Base-by-base conservation (phyloP, 2,888 invertebrate genomes). In the Galerucella pusilla region DNA sequence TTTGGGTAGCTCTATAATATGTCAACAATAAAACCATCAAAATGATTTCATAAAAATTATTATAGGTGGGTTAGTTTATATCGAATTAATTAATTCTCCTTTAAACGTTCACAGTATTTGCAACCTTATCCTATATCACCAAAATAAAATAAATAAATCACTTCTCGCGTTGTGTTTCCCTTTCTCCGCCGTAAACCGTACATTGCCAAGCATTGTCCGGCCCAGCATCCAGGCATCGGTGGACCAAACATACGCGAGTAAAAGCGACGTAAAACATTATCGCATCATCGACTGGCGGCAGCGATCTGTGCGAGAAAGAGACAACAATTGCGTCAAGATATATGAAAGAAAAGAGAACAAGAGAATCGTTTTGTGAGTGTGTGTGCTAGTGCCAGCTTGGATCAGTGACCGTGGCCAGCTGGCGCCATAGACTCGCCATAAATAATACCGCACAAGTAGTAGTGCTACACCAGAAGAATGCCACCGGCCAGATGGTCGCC, bases 321-420 rank as follows among this genome's bases (percentile, higher is more conserved):
- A 72, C 25, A 49, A 28, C 12, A 20, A 11, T n/a, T 35, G 57
- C 28, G 2, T 70, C 16, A 66, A 68, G 73, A 73, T 65, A 74
- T 75, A 74, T 42, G 35, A 74, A 73, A 76, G 78, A 76, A 65
- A 65, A 46, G 72, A 72, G 66, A 66, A 49, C 52, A 66, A 77
- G 49, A 66, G 67, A 46, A 68, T 52, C 59, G 63, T 64, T 77
- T 60, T 77, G 70, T 75, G 67, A 67, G 66, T 67, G 72, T 68
- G 68, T 68, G 75, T 72, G 68, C 70, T 42, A 65, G 71, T 71
- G 80, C 79, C 76, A 76, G 77, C 77, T 77, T 85, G 86, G 87
- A 87, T 87, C 87, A 88, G 87, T 87, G 88, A 88, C 87, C 88
- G 87, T 88, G 88, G 86, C 87, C 87, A 87, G 87, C 87, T 87